Evolutionary conservation across 1,140 invertebrate genomes (phyloP).

Genomic region (Pteromalus puparum): DNA sequence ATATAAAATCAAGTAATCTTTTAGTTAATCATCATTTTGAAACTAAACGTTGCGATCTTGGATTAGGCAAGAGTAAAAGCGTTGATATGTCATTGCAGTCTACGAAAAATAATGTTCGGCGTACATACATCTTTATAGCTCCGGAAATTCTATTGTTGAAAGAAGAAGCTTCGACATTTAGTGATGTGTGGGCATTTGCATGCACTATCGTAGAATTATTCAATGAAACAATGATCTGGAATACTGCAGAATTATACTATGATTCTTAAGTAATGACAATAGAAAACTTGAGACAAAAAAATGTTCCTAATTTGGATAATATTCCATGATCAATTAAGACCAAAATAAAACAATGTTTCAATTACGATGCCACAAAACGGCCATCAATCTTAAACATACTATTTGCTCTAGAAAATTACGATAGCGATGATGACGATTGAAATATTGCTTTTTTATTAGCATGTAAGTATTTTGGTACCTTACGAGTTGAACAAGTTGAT

Average conservation of each 20-base stretch:
- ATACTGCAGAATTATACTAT: not conserved
- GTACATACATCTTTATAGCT: slow-evolving; percentile 1
- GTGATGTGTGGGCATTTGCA: slow-evolving; percentile 29
- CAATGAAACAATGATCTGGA: slow-evolving; percentile 8
- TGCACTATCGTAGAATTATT: slow-evolving; percentile 23
- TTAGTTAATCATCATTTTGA: slow-evolving; percentile 19
- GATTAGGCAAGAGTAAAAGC: not conserved
- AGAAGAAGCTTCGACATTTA: not conserved
- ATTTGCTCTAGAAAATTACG: not conserved
- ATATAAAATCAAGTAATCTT: slow-evolving; percentile 46
- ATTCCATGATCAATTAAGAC: not conserved
- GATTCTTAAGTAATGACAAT: not conserved
- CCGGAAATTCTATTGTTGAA: slow-evolving; percentile 21
- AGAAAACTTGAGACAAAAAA: not conserved
- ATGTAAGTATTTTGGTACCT: not conserved
- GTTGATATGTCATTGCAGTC: not conserved
- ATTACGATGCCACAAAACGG: not conserved
- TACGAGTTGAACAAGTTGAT: not conserved
- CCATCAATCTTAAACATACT: not conserved
- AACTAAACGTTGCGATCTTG: slow-evolving; percentile 44
- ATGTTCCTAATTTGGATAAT: not conserved
- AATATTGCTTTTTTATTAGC: not conserved
- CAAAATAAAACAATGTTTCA: slow-evolving; percentile 5
- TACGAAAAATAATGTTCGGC: not conserved
- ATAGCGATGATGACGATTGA: not conserved